phyloP scores from a whole-genome alignment of 2,113 vertebrate species.

The Callionymus lyra region DNA sequence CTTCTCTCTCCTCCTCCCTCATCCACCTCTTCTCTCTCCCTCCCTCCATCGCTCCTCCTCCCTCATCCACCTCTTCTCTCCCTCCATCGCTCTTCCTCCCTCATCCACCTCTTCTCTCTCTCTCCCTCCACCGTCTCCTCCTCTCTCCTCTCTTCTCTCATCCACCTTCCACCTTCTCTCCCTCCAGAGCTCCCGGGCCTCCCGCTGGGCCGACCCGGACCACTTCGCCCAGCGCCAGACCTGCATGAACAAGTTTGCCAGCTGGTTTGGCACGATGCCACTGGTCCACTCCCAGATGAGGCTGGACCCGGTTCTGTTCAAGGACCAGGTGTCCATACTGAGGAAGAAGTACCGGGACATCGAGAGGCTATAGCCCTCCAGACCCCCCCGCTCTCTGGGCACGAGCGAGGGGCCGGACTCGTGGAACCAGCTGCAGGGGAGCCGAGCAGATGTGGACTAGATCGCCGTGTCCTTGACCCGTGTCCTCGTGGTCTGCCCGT shows the following conservation, averaged over 20 bases:
- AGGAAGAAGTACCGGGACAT: constrained; percentile 98
- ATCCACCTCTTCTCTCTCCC: neutral
- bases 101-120: neutral
- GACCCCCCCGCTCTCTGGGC: constrained; percentile 31
- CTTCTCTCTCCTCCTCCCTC: no score
- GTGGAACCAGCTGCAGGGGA: neutral
- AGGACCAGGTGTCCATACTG: constrained; percentile 98
- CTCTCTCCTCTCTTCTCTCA: neutral
- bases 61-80: neutral
- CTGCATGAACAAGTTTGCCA: constrained; percentile 99
- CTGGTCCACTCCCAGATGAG: constrained; percentile 97
- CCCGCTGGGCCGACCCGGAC: constrained; percentile 97
- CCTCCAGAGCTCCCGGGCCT: constrained; percentile 82
- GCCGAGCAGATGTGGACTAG: constrained; percentile 12
- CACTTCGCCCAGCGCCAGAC: constrained; percentile 98
- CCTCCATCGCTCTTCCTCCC: neutral
- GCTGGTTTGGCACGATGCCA: constrained; percentile 99
- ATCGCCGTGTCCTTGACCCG: neutral
- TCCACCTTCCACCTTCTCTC: neutral
- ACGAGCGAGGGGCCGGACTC: constrained; percentile 17
- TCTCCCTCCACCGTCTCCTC: neutral
- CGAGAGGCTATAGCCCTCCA: constrained; percentile 82
- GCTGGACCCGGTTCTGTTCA: constrained; percentile 95
- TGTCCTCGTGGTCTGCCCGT: no score
- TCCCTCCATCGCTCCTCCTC: neutral